A percentile compares a stretch with the other conserved stretches of the same genome.
These are phyloP conservation scores for Cerceris rybyensis DNA, from an alignment of 2,888 invertebrate genomes.

Conservation along the genomic window DNA sequence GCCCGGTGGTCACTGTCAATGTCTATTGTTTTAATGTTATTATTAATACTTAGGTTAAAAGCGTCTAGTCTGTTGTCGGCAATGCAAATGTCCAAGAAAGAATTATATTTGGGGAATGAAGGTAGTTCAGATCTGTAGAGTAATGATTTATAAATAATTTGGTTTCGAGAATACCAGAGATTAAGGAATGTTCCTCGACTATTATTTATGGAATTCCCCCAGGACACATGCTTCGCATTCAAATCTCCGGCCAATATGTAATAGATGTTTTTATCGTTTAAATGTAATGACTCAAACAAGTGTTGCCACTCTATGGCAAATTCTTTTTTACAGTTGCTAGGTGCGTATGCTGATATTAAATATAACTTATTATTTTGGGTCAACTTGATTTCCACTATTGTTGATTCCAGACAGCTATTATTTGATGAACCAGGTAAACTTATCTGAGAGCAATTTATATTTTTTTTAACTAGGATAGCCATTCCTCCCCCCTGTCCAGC, in stretches of 20 bases:
- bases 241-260: neutral
- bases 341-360: neutral
- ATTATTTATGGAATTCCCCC: neutral
- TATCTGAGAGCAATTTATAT: too few relatives aligned
- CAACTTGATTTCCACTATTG: neutral
- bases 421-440: neutral
- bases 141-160: neutral
- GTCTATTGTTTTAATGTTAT: too few relatives aligned
- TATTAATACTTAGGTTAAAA: too few relatives aligned
- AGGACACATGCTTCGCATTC: neutral
- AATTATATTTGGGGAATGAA: neutral
- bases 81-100: constrained; percentile 1
- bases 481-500: neutral
- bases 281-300: neutral
- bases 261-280: neutral
- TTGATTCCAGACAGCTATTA: neutral
- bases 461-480: too few relatives aligned
- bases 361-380: neutral
- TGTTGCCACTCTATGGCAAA: neutral
- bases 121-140: neutral
- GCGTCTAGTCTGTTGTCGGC: neutral
- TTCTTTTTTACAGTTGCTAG: neutral
- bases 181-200: neutral
- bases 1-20: too few relatives aligned
- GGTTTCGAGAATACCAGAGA: neutral